Conservation (phyloP, 2,888 invertebrate genomes). For the Cylloceria caligata region DNA sequence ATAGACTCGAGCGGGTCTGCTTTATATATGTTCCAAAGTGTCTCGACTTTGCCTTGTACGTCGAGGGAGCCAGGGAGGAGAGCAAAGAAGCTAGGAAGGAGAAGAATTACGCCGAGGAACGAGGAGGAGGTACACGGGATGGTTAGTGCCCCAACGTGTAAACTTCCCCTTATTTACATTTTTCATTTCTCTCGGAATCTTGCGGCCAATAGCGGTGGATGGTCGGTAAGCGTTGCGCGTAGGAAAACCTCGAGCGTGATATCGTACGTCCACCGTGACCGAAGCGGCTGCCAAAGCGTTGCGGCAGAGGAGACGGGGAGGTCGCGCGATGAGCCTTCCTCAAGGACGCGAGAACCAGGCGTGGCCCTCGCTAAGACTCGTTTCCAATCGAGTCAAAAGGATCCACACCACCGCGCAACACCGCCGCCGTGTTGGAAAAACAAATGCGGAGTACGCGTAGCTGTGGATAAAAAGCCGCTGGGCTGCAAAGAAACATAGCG, state of each 20-base stretch:
- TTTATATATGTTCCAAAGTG: conserved; percentile 63
- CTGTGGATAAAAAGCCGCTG: neutral
- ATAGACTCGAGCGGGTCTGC: conserved; percentile 28
- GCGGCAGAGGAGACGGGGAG: conserved; percentile 41
- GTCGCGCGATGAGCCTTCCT: conserved; percentile 50
- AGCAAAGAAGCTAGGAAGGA: conserved; percentile 28
- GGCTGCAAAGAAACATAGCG: neutral
- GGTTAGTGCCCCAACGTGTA: neutral
- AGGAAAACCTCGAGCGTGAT: conserved; percentile 19
- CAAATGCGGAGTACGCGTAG: neutral
- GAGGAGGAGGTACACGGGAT: neutral
- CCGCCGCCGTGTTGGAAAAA: neutral
- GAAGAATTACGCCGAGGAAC: conserved; percentile 11
- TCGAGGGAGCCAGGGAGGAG: conserved; percentile 44
- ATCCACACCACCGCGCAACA: neutral
- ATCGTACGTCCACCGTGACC: neutral
- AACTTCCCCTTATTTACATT: conserved; percentile 39
- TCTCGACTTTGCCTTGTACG: conserved; percentile 41
- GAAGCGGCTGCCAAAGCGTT: conserved; percentile 42
- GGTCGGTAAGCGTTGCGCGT: conserved; percentile 53
- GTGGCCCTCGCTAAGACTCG: conserved; percentile 47
- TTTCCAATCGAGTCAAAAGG: neutral
- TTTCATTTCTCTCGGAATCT: conserved; percentile 47
- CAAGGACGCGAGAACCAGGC: conserved; percentile 67
- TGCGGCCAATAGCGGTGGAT: conserved; percentile 60